phyloP scores from a whole-genome alignment of 2,888 invertebrate genomes.

The Phengaris arion region DNA sequence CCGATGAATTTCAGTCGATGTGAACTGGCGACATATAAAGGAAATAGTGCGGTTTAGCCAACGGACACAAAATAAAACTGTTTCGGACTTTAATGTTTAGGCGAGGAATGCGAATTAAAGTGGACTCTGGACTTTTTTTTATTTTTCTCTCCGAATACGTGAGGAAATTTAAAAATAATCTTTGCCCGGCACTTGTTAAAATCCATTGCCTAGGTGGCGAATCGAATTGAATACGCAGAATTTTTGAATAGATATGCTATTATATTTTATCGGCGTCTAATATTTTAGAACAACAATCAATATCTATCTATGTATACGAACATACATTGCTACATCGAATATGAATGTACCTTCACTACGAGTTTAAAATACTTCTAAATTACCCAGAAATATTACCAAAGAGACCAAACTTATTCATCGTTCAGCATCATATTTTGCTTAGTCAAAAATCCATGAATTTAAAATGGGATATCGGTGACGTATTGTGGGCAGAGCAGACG shows the following conservation, averaged over 20 bases:
- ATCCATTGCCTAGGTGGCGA: neutral
- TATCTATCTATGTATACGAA: no score
- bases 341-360: no score
- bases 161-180: slow-evolving; percentile 9
- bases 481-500: slow-evolving; percentile 47
- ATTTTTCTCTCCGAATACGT: neutral
- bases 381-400: neutral
- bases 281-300: no score
- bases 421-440: slow-evolving; percentile 35
- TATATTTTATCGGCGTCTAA: no score
- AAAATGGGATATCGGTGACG: slow-evolving; percentile 46
- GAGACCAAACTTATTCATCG: neutral
- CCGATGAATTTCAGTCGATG: slow-evolving; percentile 27
- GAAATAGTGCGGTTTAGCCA: slow-evolving; percentile 25
- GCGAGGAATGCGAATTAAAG: slow-evolving; percentile 39
- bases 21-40: slow-evolving; percentile 16
- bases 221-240: no score
- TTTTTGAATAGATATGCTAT: no score
- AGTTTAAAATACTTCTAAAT: no score
- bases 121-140: neutral
- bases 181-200: neutral
- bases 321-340: no score
- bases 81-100: slow-evolving; percentile 39
- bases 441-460: slow-evolving; percentile 47
- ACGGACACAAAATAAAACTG: slow-evolving; percentile 39